These are phyloP conservation scores for Noturus placidus DNA, from an alignment of 2,113 vertebrate genomes.

Conservation along the genomic window DNA sequence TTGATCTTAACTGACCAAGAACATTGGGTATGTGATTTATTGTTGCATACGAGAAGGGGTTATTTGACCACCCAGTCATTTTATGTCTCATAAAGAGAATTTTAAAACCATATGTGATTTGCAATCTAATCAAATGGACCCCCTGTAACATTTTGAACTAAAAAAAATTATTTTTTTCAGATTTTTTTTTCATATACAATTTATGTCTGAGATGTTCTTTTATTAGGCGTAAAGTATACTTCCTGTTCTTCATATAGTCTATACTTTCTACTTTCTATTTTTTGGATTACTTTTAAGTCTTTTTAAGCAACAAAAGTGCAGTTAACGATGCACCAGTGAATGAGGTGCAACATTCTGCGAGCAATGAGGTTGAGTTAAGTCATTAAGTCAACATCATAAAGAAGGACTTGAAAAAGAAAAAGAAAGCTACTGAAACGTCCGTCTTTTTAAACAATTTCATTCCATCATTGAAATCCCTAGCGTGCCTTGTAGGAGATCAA, in stretches of 20 bases:
- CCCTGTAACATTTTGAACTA: conserved; percentile 37
- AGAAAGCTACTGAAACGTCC: background rate
- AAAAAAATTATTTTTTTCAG: too few species aligned
- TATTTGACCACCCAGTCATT: background rate
- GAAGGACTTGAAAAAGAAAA: background rate
- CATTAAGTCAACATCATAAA: background rate
- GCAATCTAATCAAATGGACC: conserved; percentile 60
- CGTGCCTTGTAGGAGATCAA: background rate
- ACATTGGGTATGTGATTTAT: conserved; percentile 33
- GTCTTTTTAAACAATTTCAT: background rate
- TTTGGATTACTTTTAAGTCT: background rate
- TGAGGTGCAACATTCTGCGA: background rate
- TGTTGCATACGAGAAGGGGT: background rate
- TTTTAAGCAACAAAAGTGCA: background rate
- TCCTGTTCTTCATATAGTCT: too few species aligned
- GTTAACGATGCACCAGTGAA: conserved; percentile 7
- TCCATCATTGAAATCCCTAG: background rate
- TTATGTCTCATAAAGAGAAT: background rate
- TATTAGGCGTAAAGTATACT: too few species aligned
- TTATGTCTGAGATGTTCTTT: too few species aligned
- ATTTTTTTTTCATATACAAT: too few species aligned
- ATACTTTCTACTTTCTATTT: background rate
- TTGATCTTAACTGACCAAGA: conserved; percentile 46
- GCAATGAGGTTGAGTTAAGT: background rate
- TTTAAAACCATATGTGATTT: background rate